Base-by-base conservation (phyloP, 2,888 invertebrate species). In the Sminthurinus aureus region DNA sequence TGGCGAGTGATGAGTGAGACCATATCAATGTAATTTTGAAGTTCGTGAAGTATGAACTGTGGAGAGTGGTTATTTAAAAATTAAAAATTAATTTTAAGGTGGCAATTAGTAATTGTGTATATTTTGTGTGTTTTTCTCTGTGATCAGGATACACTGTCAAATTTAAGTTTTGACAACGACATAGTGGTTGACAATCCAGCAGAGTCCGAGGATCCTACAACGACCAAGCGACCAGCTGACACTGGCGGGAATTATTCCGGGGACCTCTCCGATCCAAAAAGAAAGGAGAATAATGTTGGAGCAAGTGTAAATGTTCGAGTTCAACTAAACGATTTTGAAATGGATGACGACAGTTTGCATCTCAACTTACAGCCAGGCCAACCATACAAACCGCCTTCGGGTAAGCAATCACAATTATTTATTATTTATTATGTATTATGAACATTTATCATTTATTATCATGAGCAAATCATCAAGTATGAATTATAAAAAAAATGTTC, bases 151-250 rank as follows among this genome's bases (percentile, higher is more conserved):
- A 88, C 88, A 0, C 85, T 88, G 11, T 87, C 87, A 22, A 88
- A 87, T 76, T 85, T 88, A 22, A 88, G 88, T 82, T 87, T 88
- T 74, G 88, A 88, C 81, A 85, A 86, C 84, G 83, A 84, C 38
- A 24, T 58, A 12, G 71, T 58, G 52, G n/a, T 74, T 12, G 84
- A 83, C 20, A 69, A 24, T 71, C 67, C 18, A 69, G 73, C 13
- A 15, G 38, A 79, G 22, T 64, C 69, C 11, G 38, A 69, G 38
- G 52, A 26, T 24, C 24, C 20, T 38, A 38, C 58, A 22, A 26
- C 52, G 22, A 18, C 58, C n/a, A 67, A 18, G n/a, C 6, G 58
- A 50, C 51, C 50, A 0, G 75, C 38, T 9, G n/a, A 52, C 8
- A 20, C 13, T 2, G 52, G 76, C 20, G 76, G 52, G 38, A 20